Conservation (phyloP, 2,113 vertebrate genomes). For the Rhabdomys dilectus region DNA sequence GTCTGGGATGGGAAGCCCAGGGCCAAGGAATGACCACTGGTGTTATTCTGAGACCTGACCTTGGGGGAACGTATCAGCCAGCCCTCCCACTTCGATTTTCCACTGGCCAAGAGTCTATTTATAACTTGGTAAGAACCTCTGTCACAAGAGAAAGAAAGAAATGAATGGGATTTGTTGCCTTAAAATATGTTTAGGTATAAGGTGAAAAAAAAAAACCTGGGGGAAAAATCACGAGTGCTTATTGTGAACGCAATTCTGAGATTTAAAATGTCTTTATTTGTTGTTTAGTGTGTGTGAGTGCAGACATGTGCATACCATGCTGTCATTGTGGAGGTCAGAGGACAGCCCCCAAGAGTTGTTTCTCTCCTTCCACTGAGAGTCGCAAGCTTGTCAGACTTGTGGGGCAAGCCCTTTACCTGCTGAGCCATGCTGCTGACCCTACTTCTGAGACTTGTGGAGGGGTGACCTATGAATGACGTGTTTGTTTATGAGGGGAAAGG, state of each 20-base stretch:
- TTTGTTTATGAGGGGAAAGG: background rate
- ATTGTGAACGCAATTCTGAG: slow-evolving; percentile 24
- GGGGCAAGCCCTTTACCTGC: background rate
- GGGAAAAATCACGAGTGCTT: background rate
- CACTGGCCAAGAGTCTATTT: background rate
- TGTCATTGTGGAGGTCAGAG: background rate
- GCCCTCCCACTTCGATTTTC: background rate
- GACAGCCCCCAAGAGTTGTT: background rate
- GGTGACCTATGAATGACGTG: background rate
- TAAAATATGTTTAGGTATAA: background rate
- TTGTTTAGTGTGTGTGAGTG: background rate
- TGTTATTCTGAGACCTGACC: accelerated
- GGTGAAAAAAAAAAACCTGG: background rate
- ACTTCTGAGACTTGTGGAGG: background rate
- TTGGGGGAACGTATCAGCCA: background rate
- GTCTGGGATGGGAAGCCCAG: background rate
- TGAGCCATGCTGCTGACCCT: background rate
- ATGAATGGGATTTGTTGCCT: background rate
- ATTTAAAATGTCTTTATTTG: background rate
- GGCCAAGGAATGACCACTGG: background rate
- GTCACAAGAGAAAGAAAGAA: slow-evolving; percentile 18
- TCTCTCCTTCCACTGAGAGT: background rate
- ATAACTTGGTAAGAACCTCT: slow-evolving; percentile 4
- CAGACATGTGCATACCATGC: no score
- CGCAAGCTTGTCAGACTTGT: background rate